Conservation (phyloP, 2,888 invertebrate genomes). For the Erannis defoliaria region DNA sequence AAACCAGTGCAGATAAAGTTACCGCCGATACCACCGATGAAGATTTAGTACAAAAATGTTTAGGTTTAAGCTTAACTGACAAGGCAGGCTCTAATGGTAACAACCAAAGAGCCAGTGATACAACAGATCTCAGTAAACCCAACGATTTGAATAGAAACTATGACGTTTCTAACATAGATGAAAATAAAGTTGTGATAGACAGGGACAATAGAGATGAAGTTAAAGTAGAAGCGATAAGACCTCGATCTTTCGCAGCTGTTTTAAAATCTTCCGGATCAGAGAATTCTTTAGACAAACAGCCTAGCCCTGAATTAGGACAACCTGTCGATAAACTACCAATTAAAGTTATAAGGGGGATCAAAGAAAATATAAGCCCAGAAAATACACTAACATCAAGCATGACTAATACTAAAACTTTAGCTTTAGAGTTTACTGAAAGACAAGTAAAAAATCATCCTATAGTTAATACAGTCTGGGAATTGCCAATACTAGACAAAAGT, state of each 20-base stretch:
- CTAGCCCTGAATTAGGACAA: constrained; percentile 73
- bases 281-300: constrained; percentile 75
- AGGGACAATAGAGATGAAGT: constrained; percentile 49
- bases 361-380: constrained; percentile 88
- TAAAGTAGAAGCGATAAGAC: constrained; percentile 64
- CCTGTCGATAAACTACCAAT: constrained; percentile 82
- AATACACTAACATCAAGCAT: constrained; percentile 83
- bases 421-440: constrained; percentile 67
- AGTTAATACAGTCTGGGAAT: constrained; percentile 62
- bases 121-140: constrained; percentile 76
- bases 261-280: constrained; percentile 78
- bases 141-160: constrained; percentile 72
- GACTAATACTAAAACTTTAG: constrained; percentile 73
- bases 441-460: constrained; percentile 63
- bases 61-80: constrained; percentile 78
- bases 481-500: constrained; percentile 54
- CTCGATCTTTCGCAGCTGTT: constrained; percentile 78
- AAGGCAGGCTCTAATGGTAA: constrained; percentile 60
- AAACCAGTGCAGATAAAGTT: constrained; percentile 65
- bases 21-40: constrained; percentile 83
- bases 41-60: constrained; percentile 80
- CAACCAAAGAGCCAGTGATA: constrained; percentile 64
- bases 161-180: constrained; percentile 43
- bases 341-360: constrained; percentile 86
- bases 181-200: constrained; percentile 37